Conservation (phyloP, 2,797 vertebrate genomes). For the Tapirus indicus region DNA sequence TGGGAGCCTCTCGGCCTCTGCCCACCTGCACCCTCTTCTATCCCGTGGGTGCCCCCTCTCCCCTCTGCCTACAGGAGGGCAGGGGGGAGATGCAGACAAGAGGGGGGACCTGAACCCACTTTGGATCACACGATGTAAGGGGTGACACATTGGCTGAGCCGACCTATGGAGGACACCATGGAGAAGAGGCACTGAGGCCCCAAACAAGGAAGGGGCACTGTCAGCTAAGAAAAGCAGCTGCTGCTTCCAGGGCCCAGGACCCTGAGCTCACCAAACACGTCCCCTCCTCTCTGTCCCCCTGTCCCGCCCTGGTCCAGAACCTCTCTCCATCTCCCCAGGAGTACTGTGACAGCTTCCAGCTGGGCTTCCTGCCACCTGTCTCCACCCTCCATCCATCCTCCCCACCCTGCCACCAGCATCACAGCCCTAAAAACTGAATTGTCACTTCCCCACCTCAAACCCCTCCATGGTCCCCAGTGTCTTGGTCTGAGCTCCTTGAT, state of each 20-base stretch:
- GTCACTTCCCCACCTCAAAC: not conserved
- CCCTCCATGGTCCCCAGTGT: not conserved
- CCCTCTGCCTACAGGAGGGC: not conserved
- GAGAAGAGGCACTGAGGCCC: not conserved
- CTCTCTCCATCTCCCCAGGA: not conserved
- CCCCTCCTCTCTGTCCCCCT: not conserved
- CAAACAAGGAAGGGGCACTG: not conserved
- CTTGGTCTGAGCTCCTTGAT: not conserved
- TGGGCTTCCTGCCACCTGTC: not conserved
- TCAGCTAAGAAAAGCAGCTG: not conserved
- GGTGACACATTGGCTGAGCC: rapidly evolving
- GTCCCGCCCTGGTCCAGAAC: not conserved
- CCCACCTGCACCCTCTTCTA: not conserved
- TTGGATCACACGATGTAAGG: rapidly evolving
- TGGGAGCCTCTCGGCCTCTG: not conserved
- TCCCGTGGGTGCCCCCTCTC: rapidly evolving
- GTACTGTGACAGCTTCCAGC: not conserved
- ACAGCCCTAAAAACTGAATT: not conserved
- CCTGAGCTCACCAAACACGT: not conserved
- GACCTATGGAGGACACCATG: rapidly evolving
- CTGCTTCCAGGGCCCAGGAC: not conserved
- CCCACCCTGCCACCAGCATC: not conserved
- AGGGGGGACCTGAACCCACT: rapidly evolving
- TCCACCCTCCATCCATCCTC: not conserved
- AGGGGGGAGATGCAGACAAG: not conserved